A percentile compares a stretch with the other conserved stretches of the same genome.
These are phyloP conservation scores for Rhagoletis pomonella DNA, from an alignment of 1,140 invertebrate species.

Conservation along the genomic window DNA sequence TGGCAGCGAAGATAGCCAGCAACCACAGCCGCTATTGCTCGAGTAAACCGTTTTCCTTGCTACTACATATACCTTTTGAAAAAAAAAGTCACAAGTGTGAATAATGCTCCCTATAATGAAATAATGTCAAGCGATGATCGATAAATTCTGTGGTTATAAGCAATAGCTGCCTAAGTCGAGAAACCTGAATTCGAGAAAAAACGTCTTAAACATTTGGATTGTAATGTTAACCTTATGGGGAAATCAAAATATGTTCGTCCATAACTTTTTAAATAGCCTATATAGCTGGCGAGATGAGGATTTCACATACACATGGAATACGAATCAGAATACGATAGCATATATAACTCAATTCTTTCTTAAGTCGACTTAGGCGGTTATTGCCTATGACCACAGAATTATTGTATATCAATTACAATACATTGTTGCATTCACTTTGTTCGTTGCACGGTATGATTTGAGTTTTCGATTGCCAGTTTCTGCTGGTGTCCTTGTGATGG, in stretches of 20 bases:
- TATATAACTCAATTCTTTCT: too few species aligned
- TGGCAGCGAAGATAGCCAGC: constrained; percentile 23
- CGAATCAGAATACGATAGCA: too few species aligned
- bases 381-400: too few species aligned
- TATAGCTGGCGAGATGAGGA: too few species aligned
- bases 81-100: constrained; percentile 31
- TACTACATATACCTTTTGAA: not conserved
- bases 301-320: too few species aligned
- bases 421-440: not conserved
- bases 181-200: too few species aligned
- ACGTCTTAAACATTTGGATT: too few species aligned
- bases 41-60: constrained; percentile 17
- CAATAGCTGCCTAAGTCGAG: too few species aligned
- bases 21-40: not conserved
- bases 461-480: not conserved
- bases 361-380: too few species aligned
- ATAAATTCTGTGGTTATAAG: not conserved
- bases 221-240: too few species aligned
- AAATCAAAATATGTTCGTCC: too few species aligned
- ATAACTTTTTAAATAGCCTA: too few species aligned
- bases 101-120: constrained; percentile 38
- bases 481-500: constrained; percentile 32
- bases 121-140: constrained; percentile 42
- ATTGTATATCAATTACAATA: constrained; percentile 3
- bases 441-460: not conserved